Evolutionary conservation across 2,113 vertebrate species (phyloP).

Genomic region (Phycodurus eques): DNA sequence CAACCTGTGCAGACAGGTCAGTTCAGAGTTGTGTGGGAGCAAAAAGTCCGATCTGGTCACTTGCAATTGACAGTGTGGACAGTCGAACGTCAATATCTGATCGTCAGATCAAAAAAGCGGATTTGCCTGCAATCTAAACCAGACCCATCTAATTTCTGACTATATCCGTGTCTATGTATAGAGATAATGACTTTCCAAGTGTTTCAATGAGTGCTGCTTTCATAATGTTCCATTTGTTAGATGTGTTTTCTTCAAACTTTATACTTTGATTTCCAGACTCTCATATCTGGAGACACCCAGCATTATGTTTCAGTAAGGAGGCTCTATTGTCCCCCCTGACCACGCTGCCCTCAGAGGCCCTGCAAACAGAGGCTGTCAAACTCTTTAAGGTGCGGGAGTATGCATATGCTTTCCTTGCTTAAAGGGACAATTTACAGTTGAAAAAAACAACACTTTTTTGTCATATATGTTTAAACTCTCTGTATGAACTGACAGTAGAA

Average conservation of each 20-base stretch:
- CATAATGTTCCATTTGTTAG: not conserved
- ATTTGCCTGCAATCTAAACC: too few relatives aligned
- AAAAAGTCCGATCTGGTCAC: too few relatives aligned
- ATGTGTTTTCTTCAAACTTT: not conserved
- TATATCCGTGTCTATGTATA: not conserved
- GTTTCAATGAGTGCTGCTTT: not conserved
- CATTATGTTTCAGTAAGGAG: conserved; percentile 92
- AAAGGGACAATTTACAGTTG: not conserved
- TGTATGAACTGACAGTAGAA: too few relatives aligned
- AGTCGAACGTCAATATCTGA: too few relatives aligned
- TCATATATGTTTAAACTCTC: too few relatives aligned
- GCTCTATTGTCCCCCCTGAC: conserved; percentile 88
- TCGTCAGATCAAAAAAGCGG: too few relatives aligned
- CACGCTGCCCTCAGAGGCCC: conserved; percentile 90
- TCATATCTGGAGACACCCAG: conserved; percentile 90
- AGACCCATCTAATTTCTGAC: not conserved
- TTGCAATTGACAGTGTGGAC: too few relatives aligned
- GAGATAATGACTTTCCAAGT: not conserved
- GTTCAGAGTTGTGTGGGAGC: too few relatives aligned
- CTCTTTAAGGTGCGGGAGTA: conserved; percentile 85
- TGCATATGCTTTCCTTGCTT: not conserved
- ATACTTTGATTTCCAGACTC: conserved; percentile 74
- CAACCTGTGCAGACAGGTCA: too few relatives aligned
- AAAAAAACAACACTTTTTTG: too few relatives aligned
- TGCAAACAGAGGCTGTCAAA: conserved; percentile 96